Evolutionary conservation across 2,797 vertebrate genomes (phyloP), one percentile per base, ranked within the genome.

Genomic region (Phalloptychus januarius): DNA sequence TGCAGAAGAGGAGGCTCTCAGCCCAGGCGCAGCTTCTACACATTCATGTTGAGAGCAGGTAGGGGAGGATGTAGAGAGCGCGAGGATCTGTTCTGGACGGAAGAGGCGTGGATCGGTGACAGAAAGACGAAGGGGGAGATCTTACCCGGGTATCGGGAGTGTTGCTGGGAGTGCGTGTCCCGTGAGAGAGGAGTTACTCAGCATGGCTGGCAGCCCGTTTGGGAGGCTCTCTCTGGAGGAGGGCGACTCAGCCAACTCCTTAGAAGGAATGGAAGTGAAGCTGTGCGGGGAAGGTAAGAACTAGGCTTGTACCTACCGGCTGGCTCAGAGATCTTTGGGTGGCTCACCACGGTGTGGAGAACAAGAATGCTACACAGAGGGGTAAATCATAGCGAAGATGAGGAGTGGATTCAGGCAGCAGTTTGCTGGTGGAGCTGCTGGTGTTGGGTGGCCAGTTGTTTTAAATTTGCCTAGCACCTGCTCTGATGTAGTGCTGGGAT

Each of bases 141-240:
- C 78, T 87, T 81, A 83, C 78, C 63, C 75, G 70, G 81, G 84
- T 84, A 74, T 58, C 82, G 88, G 92, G 91, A 86, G 94, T 93
- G 92, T 89, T 87, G 77, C 79, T 81, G 84, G 78, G 83, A 83
- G 86, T 84, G 86, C 83, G 85, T 82, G 76, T 79, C 84, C 79
- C 54, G 79, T 88, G 67, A 71, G 86, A 80, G 82, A 91, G 87
- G 91, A 90, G 89, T 84, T 80, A 83, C 83, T 90, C 79, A 90
- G 82, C 79, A 96, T 96, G 95, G 94, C 95, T 84, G 91, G 94
- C 87, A 95, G 94, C 82, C 86, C 93, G 84, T 95, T 94, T 91
- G 93, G 91, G 90, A 93, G 92, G 86, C 93, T 94, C 72, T 95
- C 94, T 81, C 85, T 95, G 87, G 95, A 95, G 88, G 95, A 95